phyloP scores from a whole-genome alignment of 2,888 invertebrate species.

The Hydrotaea cyrtoneurina region DNA sequence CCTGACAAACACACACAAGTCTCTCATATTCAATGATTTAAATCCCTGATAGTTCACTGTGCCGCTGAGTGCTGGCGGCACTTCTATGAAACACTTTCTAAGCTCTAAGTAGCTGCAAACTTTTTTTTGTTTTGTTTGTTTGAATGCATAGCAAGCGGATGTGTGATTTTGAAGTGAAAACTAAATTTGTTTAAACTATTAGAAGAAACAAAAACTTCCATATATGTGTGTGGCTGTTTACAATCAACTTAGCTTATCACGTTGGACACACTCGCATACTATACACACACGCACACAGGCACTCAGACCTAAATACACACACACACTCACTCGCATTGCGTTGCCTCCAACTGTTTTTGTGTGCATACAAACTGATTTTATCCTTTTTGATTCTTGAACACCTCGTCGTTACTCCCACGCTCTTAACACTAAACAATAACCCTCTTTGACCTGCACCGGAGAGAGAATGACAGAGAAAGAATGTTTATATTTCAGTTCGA shows the following conservation, averaged over 20 bases:
- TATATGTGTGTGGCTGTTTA: not conserved
- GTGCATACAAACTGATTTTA: slow-evolving; percentile 1
- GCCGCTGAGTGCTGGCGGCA: not conserved
- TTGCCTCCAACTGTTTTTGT: not conserved
- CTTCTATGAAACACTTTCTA: slow-evolving; percentile 25
- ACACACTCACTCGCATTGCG: not conserved
- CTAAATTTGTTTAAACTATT: not conserved
- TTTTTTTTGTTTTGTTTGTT: slow-evolving; percentile 1
- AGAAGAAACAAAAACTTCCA: not conserved
- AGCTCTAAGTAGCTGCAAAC: slow-evolving; percentile 47
- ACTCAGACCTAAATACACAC: not conserved
- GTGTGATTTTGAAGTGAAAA: not conserved
- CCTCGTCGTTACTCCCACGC: not conserved
- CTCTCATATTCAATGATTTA: no score
- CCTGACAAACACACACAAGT: no score
- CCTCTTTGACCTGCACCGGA: slow-evolving; percentile 32
- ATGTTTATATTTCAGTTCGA: not conserved
- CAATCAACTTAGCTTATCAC: slow-evolving; percentile 10
- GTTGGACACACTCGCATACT: not conserved
- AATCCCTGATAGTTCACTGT: not conserved
- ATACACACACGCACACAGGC: slow-evolving; percentile 25
- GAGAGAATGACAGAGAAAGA: no score
- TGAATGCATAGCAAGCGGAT: not conserved
- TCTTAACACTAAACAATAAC: slow-evolving; percentile 42
- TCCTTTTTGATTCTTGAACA: not conserved